Evolutionary conservation across 2,113 vertebrate genomes (phyloP).

Genomic region (Forbesichthys papilliferus): DNA sequence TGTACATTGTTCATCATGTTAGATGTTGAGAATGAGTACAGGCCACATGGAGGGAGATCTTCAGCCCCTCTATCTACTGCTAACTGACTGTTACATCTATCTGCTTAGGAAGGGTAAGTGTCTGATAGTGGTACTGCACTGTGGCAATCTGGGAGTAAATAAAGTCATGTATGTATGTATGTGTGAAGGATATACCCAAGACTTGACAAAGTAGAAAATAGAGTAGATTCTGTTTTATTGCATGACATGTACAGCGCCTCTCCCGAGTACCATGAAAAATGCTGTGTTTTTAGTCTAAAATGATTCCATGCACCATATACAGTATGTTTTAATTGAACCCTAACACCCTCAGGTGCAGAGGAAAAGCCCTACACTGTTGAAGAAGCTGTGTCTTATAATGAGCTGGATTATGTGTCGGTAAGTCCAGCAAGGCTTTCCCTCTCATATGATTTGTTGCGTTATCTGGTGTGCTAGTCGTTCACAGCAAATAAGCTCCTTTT

Average conservation of each 20-base stretch:
- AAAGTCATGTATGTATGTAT: too few relatives aligned
- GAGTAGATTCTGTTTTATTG: too few relatives aligned
- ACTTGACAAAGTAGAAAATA: too few relatives aligned
- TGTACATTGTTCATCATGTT: slow-evolving; percentile 8
- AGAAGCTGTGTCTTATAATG: slow-evolving; percentile 92
- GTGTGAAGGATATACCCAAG: too few relatives aligned
- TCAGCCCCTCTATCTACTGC: slow-evolving; percentile 91
- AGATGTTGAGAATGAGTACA: slow-evolving; percentile 97
- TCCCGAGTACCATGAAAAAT: too few relatives aligned
- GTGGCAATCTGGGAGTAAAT: too few relatives aligned
- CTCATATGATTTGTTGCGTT: not conserved
- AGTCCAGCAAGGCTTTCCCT: slow-evolving; percentile 59
- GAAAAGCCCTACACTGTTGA: slow-evolving; percentile 97
- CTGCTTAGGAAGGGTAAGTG: slow-evolving; percentile 91
- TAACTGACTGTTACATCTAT: slow-evolving; percentile 95
- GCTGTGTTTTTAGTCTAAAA: too few relatives aligned
- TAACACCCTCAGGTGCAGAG: slow-evolving; percentile 82
- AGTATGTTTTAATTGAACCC: not conserved
- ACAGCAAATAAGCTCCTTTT: too few relatives aligned
- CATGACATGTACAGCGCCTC: too few relatives aligned
- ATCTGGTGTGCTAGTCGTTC: not conserved
- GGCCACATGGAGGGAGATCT: slow-evolving; percentile 97
- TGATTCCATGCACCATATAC: not conserved
- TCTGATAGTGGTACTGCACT: not conserved
- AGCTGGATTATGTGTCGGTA: slow-evolving; percentile 95